Base-by-base conservation (phyloP, 2,888 invertebrate genomes). In the Lacanobia wlatinum region DNA sequence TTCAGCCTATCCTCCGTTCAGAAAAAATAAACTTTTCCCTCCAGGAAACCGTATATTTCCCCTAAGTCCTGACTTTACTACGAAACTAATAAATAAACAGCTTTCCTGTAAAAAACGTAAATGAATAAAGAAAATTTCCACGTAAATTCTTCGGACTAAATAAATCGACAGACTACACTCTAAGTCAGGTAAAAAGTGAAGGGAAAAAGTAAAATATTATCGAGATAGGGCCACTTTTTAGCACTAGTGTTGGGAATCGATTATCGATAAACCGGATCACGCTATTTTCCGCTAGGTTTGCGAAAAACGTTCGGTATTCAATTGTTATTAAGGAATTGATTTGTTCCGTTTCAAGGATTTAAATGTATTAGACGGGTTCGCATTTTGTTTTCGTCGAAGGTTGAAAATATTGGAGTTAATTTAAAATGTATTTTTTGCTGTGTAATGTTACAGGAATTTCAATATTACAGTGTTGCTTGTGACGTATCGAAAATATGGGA, bases 241-340 rank as follows among this genome's bases (percentile, higher is more conserved):
- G 73, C 62, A 66, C 77, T 86, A 86, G 86, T 81, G 84, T 78
- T 84, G 80, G 72, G 69, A 78, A 84, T 77, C 78, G 75, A 85
- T 85, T 87, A 87, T 90, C 90, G 91, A 83, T 80, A 82, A 82
- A 73, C 72, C 65, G 79, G 78, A 91, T 90, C 85, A 78, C 85
- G 87, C 84, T 83, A 87, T 87, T 88, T 89, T 86, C 86, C 87
- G 85, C 83, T 74, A 83, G 84, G 84, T 86, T 87, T 82, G 82
- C 76, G 73, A 72, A 81, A 83, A 82, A 76, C 83, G 71, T 73
- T 61, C 68, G 70, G 86, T 87, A 90, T 89, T 83, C 87, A 88
- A 87, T 89, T 87, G 88, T 89, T 89, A 90, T 90, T 88, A 89
- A 87, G 71, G 79, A 80, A 70, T 78, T 84, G 86, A 90, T 91